Percentiles rank a stretch among this genome's conserved stretches.
phyloP scores from a whole-genome alignment of 2,888 invertebrate species.

The Stenodema calcarata region DNA sequence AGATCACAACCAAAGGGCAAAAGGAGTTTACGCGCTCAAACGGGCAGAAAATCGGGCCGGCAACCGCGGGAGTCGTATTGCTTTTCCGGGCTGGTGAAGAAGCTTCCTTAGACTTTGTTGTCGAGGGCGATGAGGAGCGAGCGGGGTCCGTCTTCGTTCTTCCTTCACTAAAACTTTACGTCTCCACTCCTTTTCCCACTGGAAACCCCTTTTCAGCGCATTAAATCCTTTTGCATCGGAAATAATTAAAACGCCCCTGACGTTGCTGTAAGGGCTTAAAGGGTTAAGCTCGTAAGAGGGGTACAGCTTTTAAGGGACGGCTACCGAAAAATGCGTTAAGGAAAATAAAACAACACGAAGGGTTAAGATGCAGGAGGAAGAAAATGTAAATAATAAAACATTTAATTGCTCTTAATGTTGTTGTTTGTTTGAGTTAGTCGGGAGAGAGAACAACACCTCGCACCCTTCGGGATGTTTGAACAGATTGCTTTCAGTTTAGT shows the following conservation, averaged over 20 bases:
- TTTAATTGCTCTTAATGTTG: conserved; percentile 50
- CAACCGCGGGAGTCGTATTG: conserved; percentile 46
- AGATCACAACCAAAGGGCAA: conserved; percentile 34
- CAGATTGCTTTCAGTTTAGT: neutral
- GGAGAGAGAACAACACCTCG: neutral
- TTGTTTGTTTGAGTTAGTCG: conserved; percentile 42
- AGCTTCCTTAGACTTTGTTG: conserved; percentile 40
- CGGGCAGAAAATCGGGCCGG: conserved; percentile 43
- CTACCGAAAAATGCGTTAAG: neutral
- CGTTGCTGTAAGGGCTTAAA: neutral
- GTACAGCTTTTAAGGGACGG: conserved; percentile 12
- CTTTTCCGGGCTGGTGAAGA: conserved; percentile 42
- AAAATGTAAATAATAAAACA: conserved; percentile 47
- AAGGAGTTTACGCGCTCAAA: conserved; percentile 41
- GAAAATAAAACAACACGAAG: conserved; percentile 1
- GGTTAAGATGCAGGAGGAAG: conserved; percentile 11
- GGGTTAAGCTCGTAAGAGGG: neutral
- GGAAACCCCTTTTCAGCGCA: conserved; percentile 3
- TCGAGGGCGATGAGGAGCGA: neutral
- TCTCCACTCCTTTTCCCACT: conserved; percentile 9
- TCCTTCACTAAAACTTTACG: conserved; percentile 8
- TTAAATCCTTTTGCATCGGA: conserved; percentile 35
- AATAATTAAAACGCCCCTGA: conserved; percentile 30
- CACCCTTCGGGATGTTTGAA: neutral
- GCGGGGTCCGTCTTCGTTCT: neutral